These are phyloP conservation scores for Proctacanthus coquilletti DNA, from an alignment of 1,140 invertebrate genomes.

Conservation along the genomic window DNA sequence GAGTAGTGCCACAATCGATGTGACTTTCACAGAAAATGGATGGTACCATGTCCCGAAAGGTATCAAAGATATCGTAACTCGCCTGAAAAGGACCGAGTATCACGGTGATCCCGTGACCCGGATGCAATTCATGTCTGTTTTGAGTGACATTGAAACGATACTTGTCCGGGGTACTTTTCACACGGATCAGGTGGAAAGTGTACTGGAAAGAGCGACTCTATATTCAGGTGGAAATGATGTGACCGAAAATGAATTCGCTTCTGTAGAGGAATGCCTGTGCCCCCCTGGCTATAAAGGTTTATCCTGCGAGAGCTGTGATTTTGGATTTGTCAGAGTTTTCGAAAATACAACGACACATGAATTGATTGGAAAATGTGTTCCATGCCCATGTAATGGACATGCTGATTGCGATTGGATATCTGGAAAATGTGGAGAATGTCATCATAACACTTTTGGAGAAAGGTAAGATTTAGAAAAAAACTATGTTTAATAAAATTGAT, in stretches of 20 bases:
- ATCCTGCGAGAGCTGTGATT: conserved; percentile 71
- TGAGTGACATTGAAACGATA: conserved; percentile 64
- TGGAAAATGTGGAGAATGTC: conserved; percentile 60
- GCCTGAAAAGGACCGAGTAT: conserved; percentile 39
- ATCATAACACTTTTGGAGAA: conserved; percentile 45
- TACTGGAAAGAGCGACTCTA: conserved; percentile 24
- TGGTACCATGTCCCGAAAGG: conserved; percentile 58
- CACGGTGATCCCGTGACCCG: conserved; percentile 48
- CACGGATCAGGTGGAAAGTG: conserved; percentile 82
- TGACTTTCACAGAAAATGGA: conserved; percentile 47
- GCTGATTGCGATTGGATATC: conserved; percentile 66
- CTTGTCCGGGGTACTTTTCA: conserved; percentile 85
- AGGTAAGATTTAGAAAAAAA: no score
- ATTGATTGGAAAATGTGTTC: conserved; percentile 51
- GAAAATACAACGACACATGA: conserved; percentile 37
- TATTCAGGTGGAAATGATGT: conserved; percentile 22
- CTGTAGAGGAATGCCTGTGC: conserved; percentile 48
- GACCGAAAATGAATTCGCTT: conserved; percentile 18
- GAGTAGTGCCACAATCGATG: conserved; percentile 36
- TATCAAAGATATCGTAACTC: conserved; percentile 41
- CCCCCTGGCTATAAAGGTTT: conserved; percentile 52
- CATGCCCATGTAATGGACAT: conserved; percentile 83
- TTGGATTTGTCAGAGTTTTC: conserved; percentile 65
- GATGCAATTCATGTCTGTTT: conserved; percentile 64
- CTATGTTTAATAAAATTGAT: no score